Conservation (phyloP, 53 echinoderm and acorn worm genomes). For the Hippasteria phrygiana region DNA sequence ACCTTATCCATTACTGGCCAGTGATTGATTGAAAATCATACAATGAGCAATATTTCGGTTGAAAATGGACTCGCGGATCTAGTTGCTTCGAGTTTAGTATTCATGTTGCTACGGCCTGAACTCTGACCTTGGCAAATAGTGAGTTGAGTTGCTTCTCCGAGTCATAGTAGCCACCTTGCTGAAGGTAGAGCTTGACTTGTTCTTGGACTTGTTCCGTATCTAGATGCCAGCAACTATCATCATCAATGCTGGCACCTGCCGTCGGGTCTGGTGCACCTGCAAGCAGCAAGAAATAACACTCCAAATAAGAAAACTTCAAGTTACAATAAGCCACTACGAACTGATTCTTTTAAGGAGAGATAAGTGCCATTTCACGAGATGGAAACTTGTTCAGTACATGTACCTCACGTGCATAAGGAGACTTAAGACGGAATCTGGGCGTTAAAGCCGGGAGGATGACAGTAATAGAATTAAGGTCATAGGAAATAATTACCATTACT, state of each 20-base stretch:
- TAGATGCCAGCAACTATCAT: conserved; percentile 99
- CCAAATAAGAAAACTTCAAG: background rate
- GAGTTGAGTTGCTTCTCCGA: conserved; percentile 99
- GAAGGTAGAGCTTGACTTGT: conserved; percentile 95
- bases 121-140: conserved; percentile 95
- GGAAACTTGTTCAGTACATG: too few relatives aligned
- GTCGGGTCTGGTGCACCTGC: conserved; percentile 99
- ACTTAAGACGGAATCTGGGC: background rate
- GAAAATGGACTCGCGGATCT: too few relatives aligned
- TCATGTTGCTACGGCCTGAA: too few relatives aligned
- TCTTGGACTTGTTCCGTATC: conserved; percentile 98
- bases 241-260: conserved; percentile 99
- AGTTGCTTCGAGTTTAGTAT: too few relatives aligned
- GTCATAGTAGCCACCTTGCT: conserved; percentile 99
- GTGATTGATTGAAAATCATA: too few relatives aligned
- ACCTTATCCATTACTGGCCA: too few relatives aligned
- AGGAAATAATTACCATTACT: conserved; percentile 23
- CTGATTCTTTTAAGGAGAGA: too few relatives aligned
- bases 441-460: conserved; percentile 1
- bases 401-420: too few relatives aligned
- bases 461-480: conserved; percentile 14
- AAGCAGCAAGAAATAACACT: conserved; percentile 14
- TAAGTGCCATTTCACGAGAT: too few relatives aligned
- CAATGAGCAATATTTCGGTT: too few relatives aligned
- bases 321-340: background rate